Evolutionary conservation across 2,113 vertebrate genomes (phyloP).

Genomic region (Blennius ocellaris): DNA sequence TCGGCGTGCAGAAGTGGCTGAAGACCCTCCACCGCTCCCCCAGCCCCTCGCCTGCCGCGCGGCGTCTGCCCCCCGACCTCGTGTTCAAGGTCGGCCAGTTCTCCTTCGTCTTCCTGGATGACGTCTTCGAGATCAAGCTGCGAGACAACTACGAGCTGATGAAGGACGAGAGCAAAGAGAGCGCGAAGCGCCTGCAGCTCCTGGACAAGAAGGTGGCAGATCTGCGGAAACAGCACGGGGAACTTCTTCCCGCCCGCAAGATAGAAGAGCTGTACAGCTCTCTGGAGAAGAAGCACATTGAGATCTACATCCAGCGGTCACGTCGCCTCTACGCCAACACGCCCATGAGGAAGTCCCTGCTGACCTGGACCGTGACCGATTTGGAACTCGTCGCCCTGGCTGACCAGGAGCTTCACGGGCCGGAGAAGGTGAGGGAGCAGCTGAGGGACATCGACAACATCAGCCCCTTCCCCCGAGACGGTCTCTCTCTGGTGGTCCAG

Average conservation of each 20-base stretch:
- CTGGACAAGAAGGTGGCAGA: constrained; percentile 95
- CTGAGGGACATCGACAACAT: constrained; percentile 88
- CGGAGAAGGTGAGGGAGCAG: constrained; percentile 88
- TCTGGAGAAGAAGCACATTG: constrained; percentile 96
- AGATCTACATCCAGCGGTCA: constrained; percentile 98
- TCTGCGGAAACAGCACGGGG: constrained; percentile 94
- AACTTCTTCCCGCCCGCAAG: constrained; percentile 95
- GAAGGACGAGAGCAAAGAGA: constrained; percentile 98
- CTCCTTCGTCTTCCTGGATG: constrained; percentile 95
- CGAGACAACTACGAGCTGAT: constrained; percentile 98
- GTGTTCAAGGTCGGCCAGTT: constrained; percentile 91
- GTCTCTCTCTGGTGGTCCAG: constrained; percentile 90
- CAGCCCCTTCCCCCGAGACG: constrained; percentile 92
- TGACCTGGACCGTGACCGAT: constrained; percentile 92
- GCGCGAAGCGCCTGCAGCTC: constrained; percentile 92
- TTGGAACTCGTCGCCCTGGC: constrained; percentile 91
- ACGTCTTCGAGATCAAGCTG: constrained; percentile 95
- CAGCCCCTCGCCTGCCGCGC: background rate
- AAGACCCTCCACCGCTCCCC: constrained; percentile 87
- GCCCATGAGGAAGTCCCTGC: constrained; percentile 93
- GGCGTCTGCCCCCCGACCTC: constrained; percentile 87
- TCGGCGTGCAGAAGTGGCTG: constrained; percentile 96
- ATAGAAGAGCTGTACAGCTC: constrained; percentile 97
- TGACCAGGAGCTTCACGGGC: constrained; percentile 90
- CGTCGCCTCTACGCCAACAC: constrained; percentile 95